phyloP scores from a whole-genome alignment of 2,113 vertebrate genomes.

The Strix uralensis region DNA sequence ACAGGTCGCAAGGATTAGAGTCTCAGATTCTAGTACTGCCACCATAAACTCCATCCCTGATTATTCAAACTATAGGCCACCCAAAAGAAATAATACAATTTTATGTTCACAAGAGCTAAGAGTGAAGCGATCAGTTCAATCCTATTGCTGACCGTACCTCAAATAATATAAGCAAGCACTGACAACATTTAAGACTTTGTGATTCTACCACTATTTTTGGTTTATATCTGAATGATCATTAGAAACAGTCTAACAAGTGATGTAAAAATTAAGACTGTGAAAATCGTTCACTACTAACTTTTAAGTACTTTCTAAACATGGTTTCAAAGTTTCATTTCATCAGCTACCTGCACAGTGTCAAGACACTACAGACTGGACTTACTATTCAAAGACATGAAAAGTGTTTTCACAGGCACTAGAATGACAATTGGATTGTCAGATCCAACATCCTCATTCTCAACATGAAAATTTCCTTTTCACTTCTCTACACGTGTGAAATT shows the following conservation, averaged over 20 bases:
- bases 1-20: neutral
- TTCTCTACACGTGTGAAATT: neutral
- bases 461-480: neutral
- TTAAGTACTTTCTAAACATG: neutral
- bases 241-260: neutral
- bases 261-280: neutral
- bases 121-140: neutral
- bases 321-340: neutral
- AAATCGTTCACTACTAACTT: neutral
- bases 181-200: neutral
- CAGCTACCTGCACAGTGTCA: neutral
- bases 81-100: neutral
- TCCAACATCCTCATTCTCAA: neutral
- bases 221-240: neutral
- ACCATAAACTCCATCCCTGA: neutral
- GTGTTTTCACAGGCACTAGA: neutral
- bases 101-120: neutral
- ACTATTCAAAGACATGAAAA: neutral
- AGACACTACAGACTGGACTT: neutral
- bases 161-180: neutral
- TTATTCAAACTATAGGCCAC: neutral
- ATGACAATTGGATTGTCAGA: neutral
- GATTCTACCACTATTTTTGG: neutral
- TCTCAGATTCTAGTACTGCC: neutral
- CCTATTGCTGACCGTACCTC: neutral